Percentiles rank a stretch among this genome's conserved stretches.
Evolutionary conservation across 2,113 vertebrate species (phyloP).

Genomic region (Thomomys bottae): DNA sequence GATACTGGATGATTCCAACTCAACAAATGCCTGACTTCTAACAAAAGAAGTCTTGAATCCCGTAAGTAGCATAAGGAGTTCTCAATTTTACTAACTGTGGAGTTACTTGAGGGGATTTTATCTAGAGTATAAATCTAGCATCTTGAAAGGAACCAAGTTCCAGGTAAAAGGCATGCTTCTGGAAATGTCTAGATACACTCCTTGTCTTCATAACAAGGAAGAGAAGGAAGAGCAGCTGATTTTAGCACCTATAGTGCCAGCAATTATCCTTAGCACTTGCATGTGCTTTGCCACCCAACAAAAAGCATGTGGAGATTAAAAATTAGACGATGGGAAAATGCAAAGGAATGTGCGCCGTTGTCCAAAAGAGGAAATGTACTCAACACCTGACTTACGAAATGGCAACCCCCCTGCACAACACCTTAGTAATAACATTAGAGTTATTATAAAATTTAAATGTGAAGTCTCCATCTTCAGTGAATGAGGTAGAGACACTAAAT

Average conservation of each 20-base stretch:
- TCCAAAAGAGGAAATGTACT: too few species aligned
- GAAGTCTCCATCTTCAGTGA: neutral
- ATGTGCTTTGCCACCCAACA: neutral
- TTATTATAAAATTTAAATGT: neutral
- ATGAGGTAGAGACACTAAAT: neutral
- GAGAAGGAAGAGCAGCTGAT: neutral
- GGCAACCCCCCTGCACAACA: too few species aligned
- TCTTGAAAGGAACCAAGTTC: neutral
- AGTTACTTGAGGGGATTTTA: neutral
- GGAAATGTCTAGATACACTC: rapidly evolving
- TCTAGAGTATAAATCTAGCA: neutral
- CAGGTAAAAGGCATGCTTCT: neutral
- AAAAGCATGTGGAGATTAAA: neutral
- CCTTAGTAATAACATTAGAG: too few species aligned
- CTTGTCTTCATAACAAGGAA: neutral
- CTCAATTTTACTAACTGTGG: neutral
- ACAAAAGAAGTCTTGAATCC: neutral
- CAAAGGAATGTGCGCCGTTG: too few species aligned
- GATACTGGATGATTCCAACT: neutral
- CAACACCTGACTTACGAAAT: too few species aligned
- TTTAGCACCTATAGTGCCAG: neutral
- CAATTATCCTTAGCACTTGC: neutral
- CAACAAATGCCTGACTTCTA: neutral
- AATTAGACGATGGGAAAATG: too few species aligned
- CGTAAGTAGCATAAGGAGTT: too few species aligned